Evolutionary conservation across 2,797 vertebrate genomes (phyloP).

Genomic region (Notoglanidium macrostoma): DNA sequence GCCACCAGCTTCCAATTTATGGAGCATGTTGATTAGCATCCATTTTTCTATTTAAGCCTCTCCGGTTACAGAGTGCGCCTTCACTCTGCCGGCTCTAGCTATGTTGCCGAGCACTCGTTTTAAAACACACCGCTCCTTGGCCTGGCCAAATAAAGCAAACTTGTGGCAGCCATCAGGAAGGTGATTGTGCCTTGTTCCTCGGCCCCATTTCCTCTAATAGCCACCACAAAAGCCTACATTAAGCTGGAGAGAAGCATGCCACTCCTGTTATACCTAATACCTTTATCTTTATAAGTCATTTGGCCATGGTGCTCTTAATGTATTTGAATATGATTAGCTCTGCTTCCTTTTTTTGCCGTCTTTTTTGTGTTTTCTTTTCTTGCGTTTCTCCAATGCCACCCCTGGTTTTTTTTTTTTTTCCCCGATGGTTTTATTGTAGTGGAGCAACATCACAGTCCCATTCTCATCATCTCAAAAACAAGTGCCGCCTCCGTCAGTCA

Average conservation of each 20-base stretch:
- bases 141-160: slow-evolving; percentile 56
- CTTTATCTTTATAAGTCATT: slow-evolving; percentile 68
- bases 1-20: slow-evolving; percentile 51
- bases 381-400: neutral
- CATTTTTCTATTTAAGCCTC: slow-evolving; percentile 52
- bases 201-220: slow-evolving; percentile 61
- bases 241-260: slow-evolving; percentile 70
- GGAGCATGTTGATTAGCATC: slow-evolving; percentile 58
- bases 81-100: slow-evolving; percentile 24
- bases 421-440: slow-evolving; percentile 49
- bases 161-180: slow-evolving; percentile 54
- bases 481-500: slow-evolving; percentile 68
- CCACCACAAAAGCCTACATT: slow-evolving; percentile 71
- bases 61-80: slow-evolving; percentile 44
- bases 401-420: neutral
- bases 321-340: slow-evolving; percentile 69
- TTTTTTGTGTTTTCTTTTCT: slow-evolving; percentile 32
- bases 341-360: slow-evolving; percentile 39
- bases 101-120: slow-evolving; percentile 46
- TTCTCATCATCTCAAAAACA: slow-evolving; percentile 65
- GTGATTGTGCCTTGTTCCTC: slow-evolving; percentile 56
- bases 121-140: slow-evolving; percentile 47
- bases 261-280: slow-evolving; percentile 68
- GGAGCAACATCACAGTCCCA: slow-evolving; percentile 46
- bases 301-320: slow-evolving; percentile 65